Percentiles rank a stretch among this genome's conserved stretches.
Conservation (phyloP, 2,113 vertebrate species). For the Syngnathus floridae region DNA sequence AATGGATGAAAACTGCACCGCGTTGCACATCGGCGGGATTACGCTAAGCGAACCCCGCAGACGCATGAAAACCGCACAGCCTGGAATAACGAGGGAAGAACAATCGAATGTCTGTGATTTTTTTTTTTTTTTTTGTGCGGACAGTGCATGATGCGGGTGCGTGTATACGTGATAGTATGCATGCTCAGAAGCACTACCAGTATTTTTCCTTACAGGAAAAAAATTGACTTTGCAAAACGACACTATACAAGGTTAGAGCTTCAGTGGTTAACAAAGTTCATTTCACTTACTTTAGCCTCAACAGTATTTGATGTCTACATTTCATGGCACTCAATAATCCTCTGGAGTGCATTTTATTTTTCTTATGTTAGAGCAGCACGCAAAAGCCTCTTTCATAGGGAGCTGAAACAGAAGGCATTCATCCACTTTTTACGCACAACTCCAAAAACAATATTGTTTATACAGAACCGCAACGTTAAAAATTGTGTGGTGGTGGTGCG, state of each 20-base stretch:
- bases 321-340: neutral
- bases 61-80: constrained; percentile 57
- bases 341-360: neutral
- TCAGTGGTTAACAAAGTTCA: constrained; percentile 17
- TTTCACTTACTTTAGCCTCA: constrained; percentile 21
- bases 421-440: neutral
- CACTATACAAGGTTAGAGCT: constrained; percentile 9
- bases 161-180: constrained; percentile 62
- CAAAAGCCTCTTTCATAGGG: neutral
- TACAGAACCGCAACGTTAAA: constrained; percentile 13
- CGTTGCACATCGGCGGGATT: constrained; percentile 64
- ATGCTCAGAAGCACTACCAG: constrained; percentile 59
- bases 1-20: constrained; percentile 57
- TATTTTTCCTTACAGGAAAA: constrained; percentile 63
- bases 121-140: constrained; percentile 26
- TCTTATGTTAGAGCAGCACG: neutral
- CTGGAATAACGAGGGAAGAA: constrained; percentile 49
- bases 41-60: constrained; percentile 32
- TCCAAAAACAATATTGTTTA: too few species aligned
- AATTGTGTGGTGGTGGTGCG: neutral
- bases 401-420: neutral
- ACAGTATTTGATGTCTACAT: neutral
- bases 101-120: constrained; percentile 45
- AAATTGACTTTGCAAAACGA: neutral
- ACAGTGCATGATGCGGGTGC: constrained; percentile 50